Percentiles rank a stretch among this genome's conserved stretches.
phyloP scores from a whole-genome alignment of 2,888 invertebrate genomes.

The Eristalinus aeneus region DNA sequence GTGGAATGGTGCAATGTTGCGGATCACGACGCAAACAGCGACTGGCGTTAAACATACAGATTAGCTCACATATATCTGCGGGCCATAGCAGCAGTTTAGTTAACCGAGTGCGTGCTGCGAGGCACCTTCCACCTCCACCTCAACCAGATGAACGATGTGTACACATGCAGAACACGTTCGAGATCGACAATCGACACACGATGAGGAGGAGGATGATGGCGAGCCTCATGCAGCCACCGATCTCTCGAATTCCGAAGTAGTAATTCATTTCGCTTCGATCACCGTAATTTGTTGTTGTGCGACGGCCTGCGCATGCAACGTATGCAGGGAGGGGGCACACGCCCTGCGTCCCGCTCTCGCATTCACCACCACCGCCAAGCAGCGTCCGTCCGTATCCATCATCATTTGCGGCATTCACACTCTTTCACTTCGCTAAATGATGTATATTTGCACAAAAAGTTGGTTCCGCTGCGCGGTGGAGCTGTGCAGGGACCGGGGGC shows the following conservation, averaged over 20 bases:
- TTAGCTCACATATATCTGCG: conserved; percentile 68
- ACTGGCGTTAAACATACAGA: conserved; percentile 71
- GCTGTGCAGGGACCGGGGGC: neutral
- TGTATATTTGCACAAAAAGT: conserved; percentile 70
- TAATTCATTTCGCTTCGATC: conserved; percentile 69
- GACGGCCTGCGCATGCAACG: conserved; percentile 21
- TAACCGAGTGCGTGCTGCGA: conserved; percentile 62
- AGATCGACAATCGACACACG: conserved; percentile 69
- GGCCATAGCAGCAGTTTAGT: conserved; percentile 67
- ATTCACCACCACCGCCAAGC: neutral
- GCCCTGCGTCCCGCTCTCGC: neutral
- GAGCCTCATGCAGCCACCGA: conserved; percentile 42
- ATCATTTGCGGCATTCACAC: conserved; percentile 71
- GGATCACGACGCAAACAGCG: conserved; percentile 69
- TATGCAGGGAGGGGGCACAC: conserved; percentile 12
- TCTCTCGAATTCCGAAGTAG: conserved; percentile 58
- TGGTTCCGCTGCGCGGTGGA: conserved; percentile 43
- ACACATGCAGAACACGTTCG: conserved; percentile 69
- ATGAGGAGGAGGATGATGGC: conserved; percentile 51
- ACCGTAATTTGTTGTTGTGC: conserved; percentile 64
- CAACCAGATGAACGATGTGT: conserved; percentile 67
- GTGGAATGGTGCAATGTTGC: conserved; percentile 60
- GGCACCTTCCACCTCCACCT: conserved; percentile 10
- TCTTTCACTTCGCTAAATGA: conserved; percentile 71
- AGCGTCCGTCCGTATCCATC: conserved; percentile 58